Evolutionary conservation across 2,888 invertebrate genomes (phyloP).

Genomic region (Sesia apiformis): DNA sequence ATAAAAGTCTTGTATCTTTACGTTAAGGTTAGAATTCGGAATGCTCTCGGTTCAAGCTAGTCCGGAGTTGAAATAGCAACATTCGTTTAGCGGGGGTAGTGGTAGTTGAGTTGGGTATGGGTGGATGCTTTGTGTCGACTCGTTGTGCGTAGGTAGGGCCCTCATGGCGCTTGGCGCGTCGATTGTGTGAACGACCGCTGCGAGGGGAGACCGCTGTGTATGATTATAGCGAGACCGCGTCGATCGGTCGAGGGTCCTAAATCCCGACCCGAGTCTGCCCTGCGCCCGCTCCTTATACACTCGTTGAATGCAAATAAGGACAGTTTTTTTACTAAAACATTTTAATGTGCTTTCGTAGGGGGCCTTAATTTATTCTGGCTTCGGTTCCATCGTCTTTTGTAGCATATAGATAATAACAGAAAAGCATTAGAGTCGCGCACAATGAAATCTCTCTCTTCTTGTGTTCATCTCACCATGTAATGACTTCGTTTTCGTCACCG

Average conservation of each 20-base stretch:
- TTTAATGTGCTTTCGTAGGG: conserved; percentile 26
- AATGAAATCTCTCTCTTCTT: conserved; percentile 14
- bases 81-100: conserved; percentile 30
- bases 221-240: conserved; percentile 63
- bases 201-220: conserved; percentile 51
- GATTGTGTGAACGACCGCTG: conserved; percentile 69
- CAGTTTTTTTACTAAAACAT: conserved; percentile 30
- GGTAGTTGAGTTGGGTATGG: conserved; percentile 31
- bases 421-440: conserved; percentile 8
- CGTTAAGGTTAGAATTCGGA: conserved; percentile 20
- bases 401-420: conserved; percentile 4
- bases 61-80: conserved; percentile 25
- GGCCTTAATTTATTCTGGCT: conserved; percentile 26
- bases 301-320: conserved; percentile 54
- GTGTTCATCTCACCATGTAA: conserved; percentile 26
- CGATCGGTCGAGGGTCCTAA: conserved; percentile 62
- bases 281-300: conserved; percentile 17
- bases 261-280: conserved; percentile 36
- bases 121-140: conserved; percentile 58
- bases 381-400: conserved; percentile 13
- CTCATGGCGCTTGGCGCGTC: conserved; percentile 41
- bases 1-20: conserved; percentile 10
- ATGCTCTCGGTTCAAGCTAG: conserved; percentile 5
- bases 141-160: conserved; percentile 62
- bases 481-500: conserved; percentile 21